Conservation (phyloP, 2,797 vertebrate genomes). For the Bradypus variegatus region DNA sequence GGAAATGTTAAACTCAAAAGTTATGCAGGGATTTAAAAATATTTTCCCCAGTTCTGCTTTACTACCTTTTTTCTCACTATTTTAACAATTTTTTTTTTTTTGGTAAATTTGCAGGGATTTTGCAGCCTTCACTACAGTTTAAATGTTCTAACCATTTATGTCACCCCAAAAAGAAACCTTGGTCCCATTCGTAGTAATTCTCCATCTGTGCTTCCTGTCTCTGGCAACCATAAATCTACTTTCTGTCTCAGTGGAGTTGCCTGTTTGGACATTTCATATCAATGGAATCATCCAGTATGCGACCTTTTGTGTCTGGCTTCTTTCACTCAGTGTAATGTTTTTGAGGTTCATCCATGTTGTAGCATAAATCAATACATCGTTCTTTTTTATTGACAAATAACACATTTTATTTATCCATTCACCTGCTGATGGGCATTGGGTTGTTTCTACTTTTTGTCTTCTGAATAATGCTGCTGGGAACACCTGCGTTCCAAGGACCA, state of each 20-base stretch:
- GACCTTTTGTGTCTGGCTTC: neutral
- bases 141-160: neutral
- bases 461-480: neutral
- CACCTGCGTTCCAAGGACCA: neutral
- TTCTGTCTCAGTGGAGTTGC: neutral
- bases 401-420: neutral
- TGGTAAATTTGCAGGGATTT: neutral
- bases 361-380: neutral
- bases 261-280: neutral
- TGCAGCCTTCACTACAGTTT: neutral
- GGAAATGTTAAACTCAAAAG: conserved; percentile 1
- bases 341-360: neutral
- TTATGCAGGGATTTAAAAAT: neutral
- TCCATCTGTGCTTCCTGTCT: neutral
- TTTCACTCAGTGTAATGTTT: neutral
- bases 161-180: neutral
- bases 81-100: neutral
- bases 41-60: neutral
- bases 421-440: neutral
- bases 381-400: neutral
- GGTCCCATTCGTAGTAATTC: neutral
- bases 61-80: neutral
- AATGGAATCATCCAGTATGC: neutral
- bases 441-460: neutral
- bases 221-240: neutral